A percentile compares a stretch with the other conserved stretches of the same genome.
Conservation (phyloP, 2,113 vertebrate species). For the Dinomys branickii region DNA sequence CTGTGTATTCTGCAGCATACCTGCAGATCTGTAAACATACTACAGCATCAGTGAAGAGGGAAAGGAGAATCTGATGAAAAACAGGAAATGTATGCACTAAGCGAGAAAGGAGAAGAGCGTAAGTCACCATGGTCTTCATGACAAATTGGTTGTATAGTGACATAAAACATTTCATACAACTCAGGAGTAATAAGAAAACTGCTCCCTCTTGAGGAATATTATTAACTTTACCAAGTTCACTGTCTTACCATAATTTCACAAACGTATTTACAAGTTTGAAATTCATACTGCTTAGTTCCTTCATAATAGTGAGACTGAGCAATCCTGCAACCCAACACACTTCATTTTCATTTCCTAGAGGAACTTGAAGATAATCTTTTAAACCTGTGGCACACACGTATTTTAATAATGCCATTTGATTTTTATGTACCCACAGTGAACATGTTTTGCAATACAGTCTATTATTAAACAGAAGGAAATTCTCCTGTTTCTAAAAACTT, state of each 20-base stretch:
- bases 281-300: not conserved
- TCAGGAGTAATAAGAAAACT: conserved; percentile 68
- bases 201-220: conserved; percentile 76
- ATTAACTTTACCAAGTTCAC: conserved; percentile 58
- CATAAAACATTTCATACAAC: conserved; percentile 49
- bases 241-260: conserved; percentile 31
- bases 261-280: conserved; percentile 1
- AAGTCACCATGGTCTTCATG: conserved; percentile 34
- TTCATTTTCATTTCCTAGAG: conserved; percentile 34
- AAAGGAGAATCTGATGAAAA: conserved; percentile 55
- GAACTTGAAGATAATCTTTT: conserved; percentile 31
- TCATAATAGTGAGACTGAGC: not conserved
- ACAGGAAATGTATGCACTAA: not conserved
- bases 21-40: conserved; percentile 26
- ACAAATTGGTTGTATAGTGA: not conserved
- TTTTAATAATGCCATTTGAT: conserved; percentile 33
- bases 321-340: not conserved
- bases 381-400: not conserved
- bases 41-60: conserved; percentile 8
- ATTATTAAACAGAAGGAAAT: conserved; percentile 58
- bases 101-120: not conserved
- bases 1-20: conserved; percentile 59
- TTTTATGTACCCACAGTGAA: conserved; percentile 59
- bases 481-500: conserved; percentile 47
- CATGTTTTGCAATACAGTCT: conserved; percentile 43